Conservation (phyloP, 2,797 vertebrate species). For the Phalanger gymnotis region DNA sequence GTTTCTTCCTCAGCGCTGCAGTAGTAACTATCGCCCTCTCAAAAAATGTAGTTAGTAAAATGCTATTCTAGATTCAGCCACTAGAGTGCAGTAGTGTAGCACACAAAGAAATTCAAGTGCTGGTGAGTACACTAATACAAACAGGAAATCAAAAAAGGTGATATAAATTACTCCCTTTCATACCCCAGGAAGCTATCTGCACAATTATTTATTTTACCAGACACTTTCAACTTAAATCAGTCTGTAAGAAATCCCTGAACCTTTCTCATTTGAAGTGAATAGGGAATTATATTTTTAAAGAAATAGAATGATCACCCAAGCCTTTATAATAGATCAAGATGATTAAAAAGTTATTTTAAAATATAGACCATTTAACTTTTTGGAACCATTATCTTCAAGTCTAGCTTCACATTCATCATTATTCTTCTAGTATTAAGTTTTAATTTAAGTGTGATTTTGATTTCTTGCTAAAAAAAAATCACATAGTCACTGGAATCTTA, state of each 20-base stretch:
- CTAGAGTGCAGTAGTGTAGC: constrained; percentile 74
- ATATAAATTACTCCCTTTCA: neutral
- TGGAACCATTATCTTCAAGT: no score
- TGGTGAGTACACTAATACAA: neutral
- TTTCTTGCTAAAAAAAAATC: constrained; percentile 17
- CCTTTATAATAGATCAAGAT: neutral
- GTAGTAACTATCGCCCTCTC: neutral
- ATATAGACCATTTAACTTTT: neutral
- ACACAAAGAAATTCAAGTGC: neutral
- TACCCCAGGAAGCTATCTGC: neutral
- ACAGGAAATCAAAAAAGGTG: neutral
- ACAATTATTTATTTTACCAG: neutral
- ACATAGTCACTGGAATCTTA: constrained; percentile 1
- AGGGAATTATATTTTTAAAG: neutral
- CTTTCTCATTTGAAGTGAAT: neutral
- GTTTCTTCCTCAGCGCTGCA: constrained; percentile 25
- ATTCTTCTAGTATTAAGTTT: neutral
- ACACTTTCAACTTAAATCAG: neutral
- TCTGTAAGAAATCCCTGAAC: neutral
- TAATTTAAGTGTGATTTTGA: constrained; percentile 17
- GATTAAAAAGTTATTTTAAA: neutral
- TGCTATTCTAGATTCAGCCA: constrained; percentile 60
- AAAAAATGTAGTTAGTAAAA: constrained; percentile 50
- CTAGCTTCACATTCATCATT: neutral
- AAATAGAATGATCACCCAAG: neutral